These are phyloP conservation scores for Aphelenchoides avenae DNA, from an alignment of 1,140 invertebrate genomes.

Conservation along the genomic window DNA sequence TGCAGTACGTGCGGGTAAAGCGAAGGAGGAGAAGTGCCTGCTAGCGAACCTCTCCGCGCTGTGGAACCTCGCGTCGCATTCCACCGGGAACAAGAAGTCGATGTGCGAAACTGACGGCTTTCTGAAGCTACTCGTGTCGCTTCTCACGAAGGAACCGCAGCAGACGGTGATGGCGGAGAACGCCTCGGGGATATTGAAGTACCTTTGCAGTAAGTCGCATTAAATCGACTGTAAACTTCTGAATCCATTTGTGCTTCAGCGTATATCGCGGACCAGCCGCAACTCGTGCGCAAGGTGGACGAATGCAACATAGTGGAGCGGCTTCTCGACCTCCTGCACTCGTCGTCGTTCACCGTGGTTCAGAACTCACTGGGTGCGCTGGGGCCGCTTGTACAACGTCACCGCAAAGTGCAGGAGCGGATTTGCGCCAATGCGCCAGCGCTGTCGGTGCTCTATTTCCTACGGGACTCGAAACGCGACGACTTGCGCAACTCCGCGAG, in stretches of 20 bases:
- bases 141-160: conserved; percentile 20
- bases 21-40: conserved; percentile 30
- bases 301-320: conserved; percentile 31
- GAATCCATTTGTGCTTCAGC: conserved; percentile 19
- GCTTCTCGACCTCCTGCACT: conserved; percentile 30
- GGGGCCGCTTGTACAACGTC: conserved; percentile 10
- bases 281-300: conserved; percentile 19
- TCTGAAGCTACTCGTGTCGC: conserved; percentile 21
- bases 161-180: conserved; percentile 34
- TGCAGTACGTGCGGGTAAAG: conserved; percentile 17
- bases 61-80: conserved; percentile 40
- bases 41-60: conserved; percentile 35
- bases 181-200: conserved; percentile 39
- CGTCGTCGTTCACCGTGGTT: conserved; percentile 33
- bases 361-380: conserved; percentile 35
- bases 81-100: conserved; percentile 35
- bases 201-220: conserved; percentile 37
- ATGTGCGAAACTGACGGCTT: conserved; percentile 38
- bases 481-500: conserved; percentile 33
- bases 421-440: conserved; percentile 22
- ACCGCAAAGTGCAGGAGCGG: conserved; percentile 20
- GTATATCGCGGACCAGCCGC: conserved; percentile 16
- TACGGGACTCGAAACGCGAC: conserved; percentile 35
- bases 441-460: conserved; percentile 14
- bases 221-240: neutral